phyloP scores from a whole-genome alignment of 2,113 vertebrate genomes.

The Chlamydotis undulata region DNA sequence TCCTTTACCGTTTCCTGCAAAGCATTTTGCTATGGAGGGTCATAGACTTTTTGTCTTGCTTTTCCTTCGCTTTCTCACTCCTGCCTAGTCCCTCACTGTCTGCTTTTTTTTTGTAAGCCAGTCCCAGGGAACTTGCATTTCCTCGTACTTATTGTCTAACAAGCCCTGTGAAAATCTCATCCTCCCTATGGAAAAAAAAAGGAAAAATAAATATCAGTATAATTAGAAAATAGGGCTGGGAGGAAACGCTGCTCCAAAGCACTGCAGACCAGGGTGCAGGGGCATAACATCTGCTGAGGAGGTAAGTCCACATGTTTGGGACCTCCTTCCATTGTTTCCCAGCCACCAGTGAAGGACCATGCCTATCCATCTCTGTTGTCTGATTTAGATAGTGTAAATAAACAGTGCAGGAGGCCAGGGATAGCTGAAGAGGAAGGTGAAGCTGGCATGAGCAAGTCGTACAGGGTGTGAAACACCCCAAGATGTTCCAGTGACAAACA shows the following conservation, averaged over 20 bases:
- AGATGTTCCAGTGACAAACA: not conserved
- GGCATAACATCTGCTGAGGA: not conserved
- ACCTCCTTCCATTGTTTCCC: not conserved
- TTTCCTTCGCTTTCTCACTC: conserved; percentile 13
- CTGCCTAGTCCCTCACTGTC: not conserved
- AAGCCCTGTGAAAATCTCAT: conserved; percentile 26
- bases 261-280: not conserved
- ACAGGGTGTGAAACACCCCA: not conserved
- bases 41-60: conserved; percentile 26
- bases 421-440: not conserved
- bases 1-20: not conserved
- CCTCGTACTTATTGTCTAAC: conserved; percentile 30
- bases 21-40: conserved; percentile 33
- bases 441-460: not conserved
- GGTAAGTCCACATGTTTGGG: not conserved
- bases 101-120: not conserved
- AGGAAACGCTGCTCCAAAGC: not conserved
- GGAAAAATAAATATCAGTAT: not conserved
- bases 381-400: not conserved
- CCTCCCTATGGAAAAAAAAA: not conserved
- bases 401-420: not conserved
- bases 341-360: not conserved
- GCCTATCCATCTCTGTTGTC: not conserved
- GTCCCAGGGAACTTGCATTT: conserved; percentile 1
- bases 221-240: not conserved